A percentile compares a stretch with the other conserved stretches of the same genome.
phyloP scores from a whole-genome alignment of 1,140 invertebrate species.

The Ceratosolen solmsi region DNA sequence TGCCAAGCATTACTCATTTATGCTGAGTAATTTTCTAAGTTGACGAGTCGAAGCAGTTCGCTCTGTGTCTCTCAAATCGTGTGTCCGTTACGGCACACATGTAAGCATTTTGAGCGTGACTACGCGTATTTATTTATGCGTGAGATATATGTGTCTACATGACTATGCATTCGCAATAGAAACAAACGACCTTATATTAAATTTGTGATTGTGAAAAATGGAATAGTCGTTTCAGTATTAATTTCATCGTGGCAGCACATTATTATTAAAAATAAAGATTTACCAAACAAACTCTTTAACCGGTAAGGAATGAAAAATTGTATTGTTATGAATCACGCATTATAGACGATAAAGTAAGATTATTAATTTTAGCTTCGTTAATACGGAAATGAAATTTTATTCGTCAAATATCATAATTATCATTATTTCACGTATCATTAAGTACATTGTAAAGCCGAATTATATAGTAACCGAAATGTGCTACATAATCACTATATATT shows the following conservation, averaged over 20 bases:
- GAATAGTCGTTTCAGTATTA: not conserved
- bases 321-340: no score
- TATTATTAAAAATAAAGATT: no score
- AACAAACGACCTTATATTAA: not conserved
- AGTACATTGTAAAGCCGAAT: no score
- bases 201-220: not conserved
- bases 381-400: no score
- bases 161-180: not conserved
- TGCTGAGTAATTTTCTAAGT: conserved; percentile 38
- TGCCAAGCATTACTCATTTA: conserved; percentile 7
- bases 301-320: no score
- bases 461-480: no score
- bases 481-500: no score
- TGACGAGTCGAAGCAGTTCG: not conserved
- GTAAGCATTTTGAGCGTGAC: not conserved
- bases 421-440: no score
- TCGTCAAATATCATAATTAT: no score
- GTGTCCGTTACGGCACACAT: not conserved
- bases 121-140: not conserved
- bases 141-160: not conserved
- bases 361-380: no score
- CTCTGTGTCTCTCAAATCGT: not conserved
- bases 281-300: no score
- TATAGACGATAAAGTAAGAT: no score
- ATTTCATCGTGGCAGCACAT: not conserved